A percentile compares a stretch with the other conserved stretches of the same genome.
Conservation (phyloP, 2,113 vertebrate genomes). For the Larimichthys crocea region DNA sequence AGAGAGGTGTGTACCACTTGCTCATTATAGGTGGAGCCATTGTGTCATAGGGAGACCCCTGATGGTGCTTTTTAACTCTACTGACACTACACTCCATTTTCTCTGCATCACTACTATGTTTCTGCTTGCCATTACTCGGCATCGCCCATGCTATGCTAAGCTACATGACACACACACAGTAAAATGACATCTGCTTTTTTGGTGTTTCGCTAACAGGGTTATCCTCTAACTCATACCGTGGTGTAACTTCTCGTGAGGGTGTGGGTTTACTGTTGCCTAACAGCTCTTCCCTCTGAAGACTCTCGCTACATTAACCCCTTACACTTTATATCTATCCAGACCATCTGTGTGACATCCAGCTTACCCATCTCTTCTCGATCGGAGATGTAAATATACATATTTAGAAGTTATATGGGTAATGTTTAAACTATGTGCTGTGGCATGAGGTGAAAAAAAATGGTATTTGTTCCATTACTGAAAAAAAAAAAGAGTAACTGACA, state of each 20-base stretch:
- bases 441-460: slow-evolving; percentile 69
- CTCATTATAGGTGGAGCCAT: slow-evolving; percentile 6
- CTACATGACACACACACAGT: slow-evolving; percentile 45
- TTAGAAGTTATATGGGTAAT: slow-evolving; percentile 60
- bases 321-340: slow-evolving; percentile 47
- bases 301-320: slow-evolving; percentile 56
- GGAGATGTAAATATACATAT: slow-evolving; percentile 73
- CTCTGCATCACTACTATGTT: slow-evolving; percentile 53
- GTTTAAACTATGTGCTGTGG: slow-evolving; percentile 72
- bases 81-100: slow-evolving; percentile 63
- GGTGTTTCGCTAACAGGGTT: slow-evolving; percentile 60
- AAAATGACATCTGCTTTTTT: slow-evolving; percentile 54
- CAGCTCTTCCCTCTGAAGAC: slow-evolving; percentile 59
- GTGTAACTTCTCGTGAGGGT: slow-evolving; percentile 41
- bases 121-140: slow-evolving; percentile 59
- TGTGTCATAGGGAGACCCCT: slow-evolving; percentile 45
- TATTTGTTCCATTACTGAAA: slow-evolving; percentile 57
- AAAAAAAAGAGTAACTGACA: slow-evolving; percentile 43
- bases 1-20: slow-evolving; percentile 9
- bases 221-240: slow-evolving; percentile 40
- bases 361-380: slow-evolving; percentile 53
- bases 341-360: slow-evolving; percentile 45
- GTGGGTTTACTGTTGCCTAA: slow-evolving; percentile 50
- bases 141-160: slow-evolving; percentile 44
- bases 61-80: slow-evolving; percentile 70